Percentiles rank a stretch among this genome's conserved stretches.
phyloP scores from a whole-genome alignment of 2,113 vertebrate species.

The Strix uralensis region DNA sequence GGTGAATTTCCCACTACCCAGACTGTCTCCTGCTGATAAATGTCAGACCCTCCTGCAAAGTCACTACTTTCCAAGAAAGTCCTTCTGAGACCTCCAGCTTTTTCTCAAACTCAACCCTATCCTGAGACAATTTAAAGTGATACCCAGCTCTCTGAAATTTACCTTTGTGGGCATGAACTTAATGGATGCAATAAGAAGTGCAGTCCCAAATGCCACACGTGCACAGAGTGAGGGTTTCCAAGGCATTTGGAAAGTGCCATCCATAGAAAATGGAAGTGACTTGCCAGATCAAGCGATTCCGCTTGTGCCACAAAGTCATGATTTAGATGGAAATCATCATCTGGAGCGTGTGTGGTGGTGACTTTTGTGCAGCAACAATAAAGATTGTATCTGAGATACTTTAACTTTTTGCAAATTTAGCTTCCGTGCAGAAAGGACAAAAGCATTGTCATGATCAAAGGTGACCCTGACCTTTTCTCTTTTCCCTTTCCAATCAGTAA shows the following conservation, averaged over 20 bases:
- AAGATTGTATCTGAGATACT: not conserved
- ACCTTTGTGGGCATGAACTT: not conserved
- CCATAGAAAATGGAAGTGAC: not conserved
- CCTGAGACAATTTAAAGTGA: not conserved
- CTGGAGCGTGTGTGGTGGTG: not conserved
- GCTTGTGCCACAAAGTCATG: not conserved
- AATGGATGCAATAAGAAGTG: not conserved
- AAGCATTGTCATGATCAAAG: not conserved
- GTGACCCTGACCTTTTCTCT: not conserved
- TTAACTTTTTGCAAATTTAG: slow-evolving; percentile 15
- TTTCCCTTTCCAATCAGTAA: not conserved
- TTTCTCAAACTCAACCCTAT: not conserved
- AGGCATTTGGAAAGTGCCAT: slow-evolving; percentile 3
- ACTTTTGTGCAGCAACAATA: not conserved
- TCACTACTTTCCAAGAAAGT: not conserved
- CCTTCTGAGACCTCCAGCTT: not conserved
- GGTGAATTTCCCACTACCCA: not conserved
- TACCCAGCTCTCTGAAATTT: not conserved
- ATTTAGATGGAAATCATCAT: slow-evolving; percentile 15
- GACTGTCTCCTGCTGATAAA: not conserved
- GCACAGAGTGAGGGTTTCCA: not conserved
- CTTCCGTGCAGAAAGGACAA: not conserved
- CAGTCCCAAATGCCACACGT: not conserved
- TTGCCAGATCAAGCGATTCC: not conserved
- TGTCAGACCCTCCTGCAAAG: not conserved